Conservation (phyloP, 1,140 invertebrate species). For the Caerostris extrusa region DNA sequence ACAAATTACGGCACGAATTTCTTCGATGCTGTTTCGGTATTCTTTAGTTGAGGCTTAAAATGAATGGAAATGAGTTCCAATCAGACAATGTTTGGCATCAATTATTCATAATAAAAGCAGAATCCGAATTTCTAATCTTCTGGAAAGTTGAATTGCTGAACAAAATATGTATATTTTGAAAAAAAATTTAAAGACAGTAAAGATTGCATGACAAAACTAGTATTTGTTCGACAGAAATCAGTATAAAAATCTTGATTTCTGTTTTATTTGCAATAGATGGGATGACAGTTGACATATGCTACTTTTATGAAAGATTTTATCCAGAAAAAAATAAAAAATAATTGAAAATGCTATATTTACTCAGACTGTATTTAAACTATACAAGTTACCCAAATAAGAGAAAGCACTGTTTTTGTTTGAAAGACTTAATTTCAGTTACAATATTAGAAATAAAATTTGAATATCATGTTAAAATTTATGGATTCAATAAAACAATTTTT, state of each 20-base stretch:
- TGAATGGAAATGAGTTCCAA: constrained; percentile 13
- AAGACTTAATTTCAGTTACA: too few relatives aligned
- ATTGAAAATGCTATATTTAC: too few relatives aligned
- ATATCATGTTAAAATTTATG: too few relatives aligned
- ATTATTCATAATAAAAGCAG: constrained; percentile 12
- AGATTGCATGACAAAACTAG: constrained; percentile 11
- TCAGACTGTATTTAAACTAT: too few relatives aligned
- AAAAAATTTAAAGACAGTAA: neutral
- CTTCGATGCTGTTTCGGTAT: neutral
- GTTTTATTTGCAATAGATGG: neutral
- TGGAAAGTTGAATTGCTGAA: neutral
- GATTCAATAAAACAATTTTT: too few relatives aligned
- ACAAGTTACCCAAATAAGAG: too few relatives aligned
- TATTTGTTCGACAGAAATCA: neutral
- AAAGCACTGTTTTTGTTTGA: too few relatives aligned
- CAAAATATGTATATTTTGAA: neutral
- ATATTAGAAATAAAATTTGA: too few relatives aligned
- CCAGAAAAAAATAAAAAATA: too few relatives aligned
- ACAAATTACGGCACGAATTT: neutral
- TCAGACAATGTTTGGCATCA: neutral
- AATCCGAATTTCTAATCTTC: neutral
- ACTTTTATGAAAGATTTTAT: neutral
- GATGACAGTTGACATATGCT: neutral
- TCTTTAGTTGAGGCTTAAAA: too few relatives aligned
- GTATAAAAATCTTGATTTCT: neutral